phyloP scores from a whole-genome alignment of 2,113 vertebrate genomes.

The Scalopus aquaticus region DNA sequence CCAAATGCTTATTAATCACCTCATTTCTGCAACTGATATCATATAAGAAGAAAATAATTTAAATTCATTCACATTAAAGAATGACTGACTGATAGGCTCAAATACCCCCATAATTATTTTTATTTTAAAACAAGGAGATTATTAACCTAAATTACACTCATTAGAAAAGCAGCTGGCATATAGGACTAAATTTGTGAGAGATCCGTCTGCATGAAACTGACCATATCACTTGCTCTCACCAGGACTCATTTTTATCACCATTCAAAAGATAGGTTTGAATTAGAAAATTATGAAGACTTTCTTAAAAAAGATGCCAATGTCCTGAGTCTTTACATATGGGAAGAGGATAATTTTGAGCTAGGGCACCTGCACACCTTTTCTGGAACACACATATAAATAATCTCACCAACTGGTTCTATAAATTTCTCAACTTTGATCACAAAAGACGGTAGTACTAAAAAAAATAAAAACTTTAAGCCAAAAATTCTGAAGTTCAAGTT shows the following conservation, averaged over 20 bases:
- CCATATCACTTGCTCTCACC: constrained; percentile 5
- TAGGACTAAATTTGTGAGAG: constrained; percentile 24
- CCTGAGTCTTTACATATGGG: background rate
- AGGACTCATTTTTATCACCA: background rate
- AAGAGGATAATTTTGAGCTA: background rate
- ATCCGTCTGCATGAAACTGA: constrained; percentile 34
- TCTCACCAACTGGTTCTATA: background rate
- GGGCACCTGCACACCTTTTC: background rate
- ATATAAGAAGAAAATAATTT: constrained; percentile 74
- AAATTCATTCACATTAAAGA: constrained; percentile 76
- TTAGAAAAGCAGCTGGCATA: constrained; percentile 72
- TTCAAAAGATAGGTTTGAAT: constrained; percentile 6
- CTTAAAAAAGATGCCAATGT: background rate
- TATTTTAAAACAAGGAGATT: constrained; percentile 78
- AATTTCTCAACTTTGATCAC: background rate
- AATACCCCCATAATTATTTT: constrained; percentile 76
- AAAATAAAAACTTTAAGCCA: background rate
- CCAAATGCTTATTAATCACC: constrained; percentile 43
- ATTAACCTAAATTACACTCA: constrained; percentile 79
- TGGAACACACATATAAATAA: background rate
- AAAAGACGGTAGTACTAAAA: background rate
- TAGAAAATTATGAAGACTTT: background rate
- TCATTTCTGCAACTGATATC: constrained; percentile 67
- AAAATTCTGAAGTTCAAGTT: background rate
- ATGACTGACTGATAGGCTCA: constrained; percentile 74